phyloP scores from a whole-genome alignment of 2,113 vertebrate genomes.

The Mus pahari region DNA sequence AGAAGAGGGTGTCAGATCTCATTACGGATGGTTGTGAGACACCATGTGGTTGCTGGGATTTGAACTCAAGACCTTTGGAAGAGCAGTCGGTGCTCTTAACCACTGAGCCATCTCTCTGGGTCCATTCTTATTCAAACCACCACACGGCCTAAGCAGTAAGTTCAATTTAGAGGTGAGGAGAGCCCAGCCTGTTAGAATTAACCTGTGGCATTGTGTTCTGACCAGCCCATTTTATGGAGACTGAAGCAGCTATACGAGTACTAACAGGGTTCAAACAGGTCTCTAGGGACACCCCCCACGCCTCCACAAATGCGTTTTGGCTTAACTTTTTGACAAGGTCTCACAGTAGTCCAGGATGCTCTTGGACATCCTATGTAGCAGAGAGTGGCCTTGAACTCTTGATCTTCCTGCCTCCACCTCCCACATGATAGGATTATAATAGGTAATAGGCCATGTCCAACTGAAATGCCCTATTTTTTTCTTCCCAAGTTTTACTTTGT shows the following conservation, averaged over 20 bases:
- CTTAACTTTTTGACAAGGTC: not conserved
- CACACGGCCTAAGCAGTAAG: not conserved
- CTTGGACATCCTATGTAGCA: not conserved
- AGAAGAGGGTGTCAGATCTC: too few relatives aligned
- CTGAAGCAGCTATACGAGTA: not conserved
- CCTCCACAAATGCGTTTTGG: not conserved
- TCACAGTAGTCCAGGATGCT: not conserved
- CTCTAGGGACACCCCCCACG: not conserved
- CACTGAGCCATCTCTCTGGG: too few relatives aligned
- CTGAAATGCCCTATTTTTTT: not conserved
- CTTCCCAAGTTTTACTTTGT: constrained; percentile 22
- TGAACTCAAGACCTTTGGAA: too few relatives aligned
- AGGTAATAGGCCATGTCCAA: too few relatives aligned
- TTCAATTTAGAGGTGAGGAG: constrained; percentile 6
- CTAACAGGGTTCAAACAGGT: not conserved
- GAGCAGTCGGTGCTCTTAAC: too few relatives aligned
- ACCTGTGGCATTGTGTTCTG: not conserved
- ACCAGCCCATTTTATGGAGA: not conserved
- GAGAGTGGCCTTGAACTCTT: not conserved
- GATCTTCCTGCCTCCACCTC: not conserved
- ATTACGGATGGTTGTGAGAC: too few relatives aligned
- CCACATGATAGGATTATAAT: not conserved
- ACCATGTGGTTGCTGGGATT: too few relatives aligned
- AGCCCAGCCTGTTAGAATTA: not conserved
- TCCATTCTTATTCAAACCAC: not conserved